These are phyloP conservation scores for Calliopum simillimum DNA, from an alignment of 2,888 invertebrate species.

Conservation along the genomic window DNA sequence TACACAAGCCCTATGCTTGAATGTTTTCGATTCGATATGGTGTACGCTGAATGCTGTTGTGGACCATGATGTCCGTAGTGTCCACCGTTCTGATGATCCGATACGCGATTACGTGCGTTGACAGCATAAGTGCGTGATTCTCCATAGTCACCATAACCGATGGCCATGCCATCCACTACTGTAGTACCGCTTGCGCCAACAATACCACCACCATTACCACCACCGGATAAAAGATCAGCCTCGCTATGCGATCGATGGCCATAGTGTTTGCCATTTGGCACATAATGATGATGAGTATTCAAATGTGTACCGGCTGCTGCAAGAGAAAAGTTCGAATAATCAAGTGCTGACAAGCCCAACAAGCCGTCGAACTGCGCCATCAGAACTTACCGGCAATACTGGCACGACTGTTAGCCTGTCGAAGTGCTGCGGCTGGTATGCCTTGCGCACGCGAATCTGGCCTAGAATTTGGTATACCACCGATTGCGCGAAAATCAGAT, in stretches of 20 bases:
- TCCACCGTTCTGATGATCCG: constrained; percentile 50
- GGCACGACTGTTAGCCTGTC: constrained; percentile 76
- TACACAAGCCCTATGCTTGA: constrained; percentile 65
- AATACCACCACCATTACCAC: constrained; percentile 71
- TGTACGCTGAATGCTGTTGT: constrained; percentile 42
- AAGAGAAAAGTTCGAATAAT: constrained; percentile 7
- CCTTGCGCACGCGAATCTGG: constrained; percentile 65
- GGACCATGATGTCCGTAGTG: constrained; percentile 32
- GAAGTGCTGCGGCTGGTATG: constrained; percentile 76
- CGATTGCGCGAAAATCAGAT: constrained; percentile 79
- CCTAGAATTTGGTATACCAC: constrained; percentile 62
- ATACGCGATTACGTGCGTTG: constrained; percentile 47
- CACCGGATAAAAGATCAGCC: constrained; percentile 81
- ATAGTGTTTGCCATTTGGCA: constrained; percentile 64
- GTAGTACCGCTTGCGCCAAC: constrained; percentile 49
- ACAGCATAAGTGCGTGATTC: constrained; percentile 65
- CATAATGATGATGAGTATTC: constrained; percentile 58
- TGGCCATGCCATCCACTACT: constrained; percentile 50
- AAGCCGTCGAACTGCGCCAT: not conserved
- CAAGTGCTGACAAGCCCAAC: not conserved
- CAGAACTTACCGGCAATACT: constrained; percentile 65
- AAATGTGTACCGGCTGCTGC: constrained; percentile 63
- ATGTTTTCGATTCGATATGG: constrained; percentile 59
- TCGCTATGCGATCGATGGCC: constrained; percentile 83
- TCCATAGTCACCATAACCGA: constrained; percentile 55